These are phyloP conservation scores for Agonum fuliginosum DNA, from an alignment of 2,888 invertebrate species.

Conservation along the genomic window DNA sequence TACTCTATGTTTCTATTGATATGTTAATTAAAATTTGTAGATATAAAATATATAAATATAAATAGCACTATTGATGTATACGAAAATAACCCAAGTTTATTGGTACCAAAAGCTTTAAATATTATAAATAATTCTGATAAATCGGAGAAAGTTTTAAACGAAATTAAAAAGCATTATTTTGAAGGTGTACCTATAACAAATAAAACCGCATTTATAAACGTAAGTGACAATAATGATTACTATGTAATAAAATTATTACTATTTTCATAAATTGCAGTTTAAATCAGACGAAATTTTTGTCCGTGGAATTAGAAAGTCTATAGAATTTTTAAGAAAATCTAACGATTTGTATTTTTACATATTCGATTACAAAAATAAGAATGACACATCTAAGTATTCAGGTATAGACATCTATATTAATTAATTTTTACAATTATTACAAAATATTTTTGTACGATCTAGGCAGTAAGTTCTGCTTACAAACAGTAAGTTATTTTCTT, in stretches of 20 bases:
- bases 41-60: neutral
- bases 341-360: constrained; percentile 43
- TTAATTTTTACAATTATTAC: neutral
- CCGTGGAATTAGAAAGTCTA: constrained; percentile 34
- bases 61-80: neutral
- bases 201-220: constrained; percentile 1
- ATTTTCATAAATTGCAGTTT: too few relatives aligned
- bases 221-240: neutral
- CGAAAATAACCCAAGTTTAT: constrained; percentile 1
- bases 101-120: constrained; percentile 34
- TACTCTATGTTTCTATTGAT: too few relatives aligned
- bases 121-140: neutral
- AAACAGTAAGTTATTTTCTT: too few relatives aligned
- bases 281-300: constrained; percentile 1
- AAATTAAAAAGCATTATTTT: constrained; percentile 28
- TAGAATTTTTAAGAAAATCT: constrained; percentile 31
- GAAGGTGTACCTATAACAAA: constrained; percentile 18
- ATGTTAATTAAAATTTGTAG: neutral
- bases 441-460: too few relatives aligned
- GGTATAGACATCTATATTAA: neutral
- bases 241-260: neutral
- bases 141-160: neutral
- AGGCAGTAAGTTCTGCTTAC: too few relatives aligned
- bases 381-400: neutral
- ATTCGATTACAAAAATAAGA: constrained; percentile 2